A percentile compares a stretch with the other conserved stretches of the same genome.
These are phyloP conservation scores for Drosophila meridionalis DNA, from an alignment of 2,888 invertebrate species.

Conservation along the genomic window DNA sequence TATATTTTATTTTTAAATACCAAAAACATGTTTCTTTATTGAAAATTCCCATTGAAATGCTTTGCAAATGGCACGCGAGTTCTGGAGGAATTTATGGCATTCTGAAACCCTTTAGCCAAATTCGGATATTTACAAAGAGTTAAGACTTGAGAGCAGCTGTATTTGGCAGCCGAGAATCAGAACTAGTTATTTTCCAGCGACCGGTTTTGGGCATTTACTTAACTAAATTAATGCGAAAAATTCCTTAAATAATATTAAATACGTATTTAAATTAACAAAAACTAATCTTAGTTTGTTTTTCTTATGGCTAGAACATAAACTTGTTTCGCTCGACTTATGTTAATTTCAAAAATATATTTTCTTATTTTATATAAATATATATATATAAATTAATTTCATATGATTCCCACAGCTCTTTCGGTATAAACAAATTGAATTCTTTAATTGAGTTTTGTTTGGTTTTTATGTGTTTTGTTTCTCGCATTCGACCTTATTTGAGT, in stretches of 20 bases:
- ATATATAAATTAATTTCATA: slow-evolving; percentile 9
- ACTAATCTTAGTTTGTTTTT: slow-evolving; percentile 16
- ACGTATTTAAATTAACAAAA: slow-evolving; percentile 38
- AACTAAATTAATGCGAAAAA: slow-evolving; percentile 50
- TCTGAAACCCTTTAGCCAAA: slow-evolving; percentile 2
- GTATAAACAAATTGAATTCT: slow-evolving; percentile 3
- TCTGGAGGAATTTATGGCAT: slow-evolving; percentile 5
- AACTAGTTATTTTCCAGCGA: slow-evolving; percentile 38
- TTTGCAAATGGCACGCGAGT: slow-evolving; percentile 35
- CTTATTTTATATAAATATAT: slow-evolving; percentile 10
- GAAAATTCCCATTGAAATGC: slow-evolving; percentile 25
- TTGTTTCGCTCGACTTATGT: slow-evolving; percentile 51
- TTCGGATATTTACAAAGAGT: background rate
- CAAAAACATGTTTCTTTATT: slow-evolving; percentile 26
- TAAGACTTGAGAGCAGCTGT: background rate
- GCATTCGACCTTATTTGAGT: slow-evolving; percentile 11
- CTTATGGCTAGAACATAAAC: slow-evolving; percentile 25
- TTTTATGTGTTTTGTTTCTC: background rate
- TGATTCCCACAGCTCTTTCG: slow-evolving; percentile 1
- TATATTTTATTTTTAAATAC: background rate
- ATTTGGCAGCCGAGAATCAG: slow-evolving; percentile 30
- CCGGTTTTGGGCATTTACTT: slow-evolving; percentile 45
- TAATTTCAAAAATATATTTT: slow-evolving; percentile 33
- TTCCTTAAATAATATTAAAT: slow-evolving; percentile 48
- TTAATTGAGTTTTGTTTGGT: slow-evolving; percentile 2